These are phyloP conservation scores for Oscheius sp. DNA, from an alignment of 2,888 invertebrate genomes.

Conservation along the genomic window DNA sequence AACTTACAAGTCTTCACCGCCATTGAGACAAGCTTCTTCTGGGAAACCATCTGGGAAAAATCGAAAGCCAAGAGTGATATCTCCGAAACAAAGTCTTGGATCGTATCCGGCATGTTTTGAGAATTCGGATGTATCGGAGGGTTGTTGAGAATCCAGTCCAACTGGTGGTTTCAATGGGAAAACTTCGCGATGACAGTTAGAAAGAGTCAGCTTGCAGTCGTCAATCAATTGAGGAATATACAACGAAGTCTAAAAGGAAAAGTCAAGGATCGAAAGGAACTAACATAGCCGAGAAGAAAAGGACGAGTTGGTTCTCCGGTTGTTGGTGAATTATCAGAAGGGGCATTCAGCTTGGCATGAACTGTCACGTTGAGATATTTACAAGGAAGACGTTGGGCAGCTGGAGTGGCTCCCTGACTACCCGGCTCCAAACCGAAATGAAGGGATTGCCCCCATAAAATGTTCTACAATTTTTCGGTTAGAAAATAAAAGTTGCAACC, in stretches of 20 bases:
- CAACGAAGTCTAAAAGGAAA: conserved; percentile 38
- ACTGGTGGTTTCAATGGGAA: conserved; percentile 62
- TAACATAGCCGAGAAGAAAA: conserved; percentile 57
- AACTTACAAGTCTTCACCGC: conserved; percentile 17
- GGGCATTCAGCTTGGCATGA: conserved; percentile 33
- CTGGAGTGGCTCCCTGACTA: not conserved
- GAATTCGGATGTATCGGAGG: conserved; percentile 44
- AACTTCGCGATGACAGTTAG: conserved; percentile 65
- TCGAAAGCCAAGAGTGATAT: conserved; percentile 82
- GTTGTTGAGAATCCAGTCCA: conserved; percentile 22
- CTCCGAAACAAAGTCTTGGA: conserved; percentile 88
- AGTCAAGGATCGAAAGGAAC: conserved; percentile 21
- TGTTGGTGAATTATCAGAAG: not conserved
- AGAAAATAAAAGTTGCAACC: not conserved
- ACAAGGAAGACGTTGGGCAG: not conserved
- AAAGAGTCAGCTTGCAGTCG: conserved; percentile 64
- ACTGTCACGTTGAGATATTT: conserved; percentile 63
- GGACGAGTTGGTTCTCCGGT: conserved; percentile 35
- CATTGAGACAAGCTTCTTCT: conserved; percentile 34
- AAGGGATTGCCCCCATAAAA: conserved; percentile 66
- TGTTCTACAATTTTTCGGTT: conserved; percentile 52
- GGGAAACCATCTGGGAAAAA: conserved; percentile 59
- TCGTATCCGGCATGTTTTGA: conserved; percentile 84
- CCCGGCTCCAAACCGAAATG: conserved; percentile 52
- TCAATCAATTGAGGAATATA: conserved; percentile 65